phyloP scores from a whole-genome alignment of 2,113 vertebrate species.

The Craseonycteris thonglongyai region DNA sequence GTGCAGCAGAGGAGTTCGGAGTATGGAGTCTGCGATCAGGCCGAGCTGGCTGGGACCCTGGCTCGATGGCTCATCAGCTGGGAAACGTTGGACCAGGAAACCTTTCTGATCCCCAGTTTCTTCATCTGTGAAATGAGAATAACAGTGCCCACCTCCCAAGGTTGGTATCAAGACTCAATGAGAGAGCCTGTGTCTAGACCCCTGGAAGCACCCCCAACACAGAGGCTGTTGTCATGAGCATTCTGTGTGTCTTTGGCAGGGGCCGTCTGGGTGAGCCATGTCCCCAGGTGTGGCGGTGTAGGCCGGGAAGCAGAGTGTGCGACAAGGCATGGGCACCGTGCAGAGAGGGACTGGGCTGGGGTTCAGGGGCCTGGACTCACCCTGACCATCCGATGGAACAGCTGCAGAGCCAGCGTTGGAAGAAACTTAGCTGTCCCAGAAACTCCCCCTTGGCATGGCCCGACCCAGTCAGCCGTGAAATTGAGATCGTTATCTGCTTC shows the following conservation, averaged over 20 bases:
- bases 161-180: not conserved
- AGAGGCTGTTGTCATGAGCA: not conserved
- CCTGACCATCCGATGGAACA: not conserved
- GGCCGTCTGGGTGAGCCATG: accelerated
- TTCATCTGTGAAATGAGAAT: not conserved
- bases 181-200: not conserved
- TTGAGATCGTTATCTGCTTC: constrained; percentile 23
- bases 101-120: not conserved
- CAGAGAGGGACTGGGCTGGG: not conserved
- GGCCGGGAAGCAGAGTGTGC: accelerated
- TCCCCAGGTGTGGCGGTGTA: accelerated
- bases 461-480: constrained; percentile 55
- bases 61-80: not conserved
- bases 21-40: not conserved
- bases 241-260: not conserved
- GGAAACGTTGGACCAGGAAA: not conserved
- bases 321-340: accelerated
- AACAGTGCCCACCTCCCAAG: not conserved
- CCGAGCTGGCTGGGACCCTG: not conserved
- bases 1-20: not conserved
- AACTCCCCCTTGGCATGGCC: not conserved
- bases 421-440: constrained; percentile 40
- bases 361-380: not conserved
- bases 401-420: not conserved
- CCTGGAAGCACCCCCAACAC: not conserved